Evolutionary conservation across 2,113 vertebrate species (phyloP), one percentile per base, ranked within the genome.

Genomic region (Austrofundulus limnaeus): DNA sequence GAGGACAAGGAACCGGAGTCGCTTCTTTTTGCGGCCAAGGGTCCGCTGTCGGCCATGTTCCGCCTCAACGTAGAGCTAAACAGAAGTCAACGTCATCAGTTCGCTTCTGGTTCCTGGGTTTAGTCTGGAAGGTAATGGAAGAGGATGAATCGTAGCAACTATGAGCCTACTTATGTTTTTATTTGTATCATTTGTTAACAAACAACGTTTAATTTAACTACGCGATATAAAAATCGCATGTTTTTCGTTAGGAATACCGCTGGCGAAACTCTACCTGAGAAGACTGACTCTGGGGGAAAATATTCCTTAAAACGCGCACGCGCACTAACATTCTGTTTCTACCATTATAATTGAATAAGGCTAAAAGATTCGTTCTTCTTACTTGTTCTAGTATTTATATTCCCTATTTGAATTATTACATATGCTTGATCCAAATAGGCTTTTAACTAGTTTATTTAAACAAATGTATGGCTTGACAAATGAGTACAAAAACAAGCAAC

Each of bases 41-140:
- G 0, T 23, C 72, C 71, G 4, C 51, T 51, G 75, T 90, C 88
- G 14, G 87, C 88, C 88, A 90, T 90, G 59, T 90, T 89, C 70
- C 53, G 41, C 25, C 51, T 57, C 72, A n/a, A 19, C 31, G 57
- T 17, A 76, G n/a, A 50, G 12, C 41, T n/a, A 61, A 28, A 3
- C 52, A 7, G 17, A 1, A 21, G 42, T 8, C 11, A 6, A 64
- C 65, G 72, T 77, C 66, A 77, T 2, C 4, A 12, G 0, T 4
- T 0, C 0, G 6, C 0, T 0, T 2, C 0, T 0, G 0, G 0
- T 12, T 61, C 82, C 84, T 55, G 70, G 0, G 15, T 52, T 20
- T 5, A 6, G 65, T 2, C 72, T 87, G 61, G 17, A 41, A 86
- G 87, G 80, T 19, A 52, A 5, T 6, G 1, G 14, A 5, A 16